phyloP scores from a whole-genome alignment of 2,113 vertebrate species.

The Oryzias javanicus region DNA sequence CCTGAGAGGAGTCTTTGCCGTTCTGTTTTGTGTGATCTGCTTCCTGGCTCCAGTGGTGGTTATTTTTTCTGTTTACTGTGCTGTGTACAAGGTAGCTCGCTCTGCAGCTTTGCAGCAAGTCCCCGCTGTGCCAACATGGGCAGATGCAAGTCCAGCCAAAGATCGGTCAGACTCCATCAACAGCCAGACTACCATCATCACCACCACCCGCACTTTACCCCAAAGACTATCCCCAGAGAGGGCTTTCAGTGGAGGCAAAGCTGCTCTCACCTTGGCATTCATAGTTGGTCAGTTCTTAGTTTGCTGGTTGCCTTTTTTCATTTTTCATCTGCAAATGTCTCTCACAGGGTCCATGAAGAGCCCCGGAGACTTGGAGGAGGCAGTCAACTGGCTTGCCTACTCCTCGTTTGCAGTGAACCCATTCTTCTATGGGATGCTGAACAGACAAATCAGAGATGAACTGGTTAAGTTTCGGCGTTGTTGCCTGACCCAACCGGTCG shows the following conservation, averaged over 20 bases:
- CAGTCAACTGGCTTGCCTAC: slow-evolving; percentile 91
- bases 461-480: slow-evolving; percentile 83
- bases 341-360: slow-evolving; percentile 62
- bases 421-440: slow-evolving; percentile 89
- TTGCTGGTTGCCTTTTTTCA: slow-evolving; percentile 93
- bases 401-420: slow-evolving; percentile 91
- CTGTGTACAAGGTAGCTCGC: slow-evolving; percentile 89
- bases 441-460: slow-evolving; percentile 88
- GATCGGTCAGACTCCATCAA: slow-evolving; percentile 82
- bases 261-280: slow-evolving; percentile 86
- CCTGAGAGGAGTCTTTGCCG: slow-evolving; percentile 80
- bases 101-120: slow-evolving; percentile 82
- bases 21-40: slow-evolving; percentile 84
- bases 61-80: slow-evolving; percentile 85
- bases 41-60: slow-evolving; percentile 85
- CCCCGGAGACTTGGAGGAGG: slow-evolving; percentile 77
- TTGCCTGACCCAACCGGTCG: slow-evolving; percentile 62
- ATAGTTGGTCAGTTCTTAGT: slow-evolving; percentile 92
- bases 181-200: slow-evolving; percentile 86
- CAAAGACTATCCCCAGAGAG: slow-evolving; percentile 77
- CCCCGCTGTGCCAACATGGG: slow-evolving; percentile 67
- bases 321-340: slow-evolving; percentile 87
- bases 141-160: slow-evolving; percentile 61
- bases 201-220: slow-evolving; percentile 68
- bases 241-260: slow-evolving; percentile 84